Evolutionary conservation across 2,797 vertebrate genomes (phyloP).

Genomic region (Sebastes matsubarae): DNA sequence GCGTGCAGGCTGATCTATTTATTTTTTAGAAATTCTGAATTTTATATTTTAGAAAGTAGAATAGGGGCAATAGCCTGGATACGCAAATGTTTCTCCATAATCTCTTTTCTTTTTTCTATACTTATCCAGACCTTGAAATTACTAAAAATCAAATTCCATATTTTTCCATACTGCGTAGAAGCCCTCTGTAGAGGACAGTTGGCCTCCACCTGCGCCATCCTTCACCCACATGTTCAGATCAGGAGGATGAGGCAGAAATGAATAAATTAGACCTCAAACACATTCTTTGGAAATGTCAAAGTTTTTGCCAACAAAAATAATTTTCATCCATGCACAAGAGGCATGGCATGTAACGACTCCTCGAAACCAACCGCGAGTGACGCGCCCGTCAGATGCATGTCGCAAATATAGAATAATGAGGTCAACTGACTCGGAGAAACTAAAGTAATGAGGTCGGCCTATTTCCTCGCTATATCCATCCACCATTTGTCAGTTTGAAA

Average conservation of each 20-base stretch:
- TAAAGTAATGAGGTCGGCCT: slow-evolving; percentile 72
- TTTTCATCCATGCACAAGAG: not conserved
- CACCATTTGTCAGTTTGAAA: slow-evolving; percentile 50
- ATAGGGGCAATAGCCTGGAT: no score
- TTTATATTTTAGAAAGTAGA: no score
- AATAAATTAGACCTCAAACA: slow-evolving; percentile 2
- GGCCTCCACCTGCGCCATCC: not conserved
- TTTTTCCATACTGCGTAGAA: no score
- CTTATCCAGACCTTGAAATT: no score
- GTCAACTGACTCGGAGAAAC: slow-evolving; percentile 57
- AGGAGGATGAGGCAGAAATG: not conserved
- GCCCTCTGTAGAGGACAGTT: not conserved
- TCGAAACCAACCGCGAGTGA: slow-evolving; percentile 43
- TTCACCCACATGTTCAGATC: not conserved
- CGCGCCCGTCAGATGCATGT: slow-evolving; percentile 56
- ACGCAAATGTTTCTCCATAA: no score
- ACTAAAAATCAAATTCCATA: no score
- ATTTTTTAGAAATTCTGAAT: no score
- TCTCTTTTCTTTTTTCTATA: no score
- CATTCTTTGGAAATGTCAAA: not conserved
- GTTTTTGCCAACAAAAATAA: not conserved
- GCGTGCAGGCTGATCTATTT: no score
- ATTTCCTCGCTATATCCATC: slow-evolving; percentile 56
- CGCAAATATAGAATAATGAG: slow-evolving; percentile 71
- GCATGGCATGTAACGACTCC: slow-evolving; percentile 26